Percentiles rank a stretch among this genome's conserved stretches.
These are phyloP conservation scores for Ctenochaetus hawaiiensis DNA, from an alignment of 2,797 vertebrate species.

Conservation along the genomic window DNA sequence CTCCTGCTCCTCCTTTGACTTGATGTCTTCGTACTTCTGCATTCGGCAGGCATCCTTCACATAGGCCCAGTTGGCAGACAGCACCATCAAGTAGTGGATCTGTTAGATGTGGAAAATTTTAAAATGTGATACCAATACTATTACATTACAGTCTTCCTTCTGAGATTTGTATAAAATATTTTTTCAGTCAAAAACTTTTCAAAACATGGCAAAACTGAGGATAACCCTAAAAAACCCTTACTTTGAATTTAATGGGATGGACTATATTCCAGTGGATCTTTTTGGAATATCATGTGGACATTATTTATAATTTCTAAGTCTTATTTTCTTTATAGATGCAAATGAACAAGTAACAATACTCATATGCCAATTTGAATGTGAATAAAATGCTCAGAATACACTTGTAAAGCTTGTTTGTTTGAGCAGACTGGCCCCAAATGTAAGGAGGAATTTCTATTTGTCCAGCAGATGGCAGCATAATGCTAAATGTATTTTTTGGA, in stretches of 20 bases:
- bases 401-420: too few relatives aligned
- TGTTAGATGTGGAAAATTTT: constrained; percentile 85
- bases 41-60: constrained; percentile 98
- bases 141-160: neutral
- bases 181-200: neutral
- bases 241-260: neutral
- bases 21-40: constrained; percentile 99
- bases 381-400: too few relatives aligned
- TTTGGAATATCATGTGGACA: neutral
- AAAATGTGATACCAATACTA: constrained; percentile 43
- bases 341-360: neutral
- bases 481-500: constrained; percentile 11
- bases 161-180: neutral
- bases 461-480: constrained; percentile 81
- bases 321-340: neutral
- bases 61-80: constrained; percentile 98
- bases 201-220: neutral
- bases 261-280: neutral
- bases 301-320: neutral
- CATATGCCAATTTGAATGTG: neutral
- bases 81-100: constrained; percentile 98
- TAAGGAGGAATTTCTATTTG: neutral
- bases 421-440: neutral
- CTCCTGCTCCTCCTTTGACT: constrained; percentile 99
- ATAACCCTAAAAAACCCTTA: neutral